Conservation (phyloP, 2,113 vertebrate genomes). For the Aythya baeri region DNA sequence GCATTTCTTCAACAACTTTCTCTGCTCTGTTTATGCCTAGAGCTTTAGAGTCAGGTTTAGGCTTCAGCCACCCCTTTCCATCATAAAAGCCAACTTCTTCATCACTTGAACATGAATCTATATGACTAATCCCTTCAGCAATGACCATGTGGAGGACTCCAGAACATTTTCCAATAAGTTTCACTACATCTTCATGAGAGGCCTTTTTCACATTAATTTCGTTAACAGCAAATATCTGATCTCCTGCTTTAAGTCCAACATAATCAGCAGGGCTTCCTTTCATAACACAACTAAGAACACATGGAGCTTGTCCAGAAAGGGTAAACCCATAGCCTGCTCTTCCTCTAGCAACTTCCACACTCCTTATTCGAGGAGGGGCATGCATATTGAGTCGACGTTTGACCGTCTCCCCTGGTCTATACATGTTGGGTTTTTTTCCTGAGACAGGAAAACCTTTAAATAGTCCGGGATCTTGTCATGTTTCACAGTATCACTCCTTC, state of each 20-base stretch:
- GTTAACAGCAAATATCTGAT: slow-evolving; percentile 91
- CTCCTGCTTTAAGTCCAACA: slow-evolving; percentile 90
- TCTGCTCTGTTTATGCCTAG: slow-evolving; percentile 94
- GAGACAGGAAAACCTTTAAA: not conserved
- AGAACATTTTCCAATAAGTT: slow-evolving; percentile 93
- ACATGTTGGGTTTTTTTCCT: slow-evolving; percentile 73
- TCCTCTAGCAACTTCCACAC: slow-evolving; percentile 92
- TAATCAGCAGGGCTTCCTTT: slow-evolving; percentile 94
- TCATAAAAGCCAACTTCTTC: slow-evolving; percentile 89
- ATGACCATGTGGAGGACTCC: slow-evolving; percentile 91
- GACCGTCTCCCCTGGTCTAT: slow-evolving; percentile 79
- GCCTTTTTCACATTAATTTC: slow-evolving; percentile 94
- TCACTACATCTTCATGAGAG: slow-evolving; percentile 97
- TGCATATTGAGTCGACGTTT: slow-evolving; percentile 80
- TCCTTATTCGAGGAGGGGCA: slow-evolving; percentile 76
- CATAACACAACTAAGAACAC: slow-evolving; percentile 90
- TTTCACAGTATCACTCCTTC: not conserved
- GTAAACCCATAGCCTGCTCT: slow-evolving; percentile 95
- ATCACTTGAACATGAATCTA: slow-evolving; percentile 93
- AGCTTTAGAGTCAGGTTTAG: slow-evolving; percentile 89
- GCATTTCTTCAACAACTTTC: slow-evolving; percentile 94
- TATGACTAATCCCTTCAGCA: slow-evolving; percentile 79
- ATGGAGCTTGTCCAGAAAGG: slow-evolving; percentile 92
- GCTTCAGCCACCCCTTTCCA: slow-evolving; percentile 84
- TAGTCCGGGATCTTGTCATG: not conserved